A percentile compares a stretch with the other conserved stretches of the same genome.
phyloP scores from a whole-genome alignment of 2,888 invertebrate genomes.

The Rhingia rostrata region DNA sequence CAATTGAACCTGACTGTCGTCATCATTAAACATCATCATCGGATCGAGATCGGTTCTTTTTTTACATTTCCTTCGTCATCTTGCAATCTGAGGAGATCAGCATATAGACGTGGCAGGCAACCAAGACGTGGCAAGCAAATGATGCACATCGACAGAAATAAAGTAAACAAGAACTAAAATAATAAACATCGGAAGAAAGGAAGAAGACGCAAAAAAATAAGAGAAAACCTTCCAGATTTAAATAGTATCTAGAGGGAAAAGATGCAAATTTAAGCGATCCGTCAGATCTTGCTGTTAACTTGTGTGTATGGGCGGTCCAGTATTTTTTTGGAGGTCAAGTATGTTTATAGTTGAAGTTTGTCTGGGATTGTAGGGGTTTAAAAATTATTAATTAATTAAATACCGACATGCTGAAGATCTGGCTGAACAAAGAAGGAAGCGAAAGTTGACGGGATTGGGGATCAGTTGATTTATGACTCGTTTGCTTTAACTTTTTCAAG shows the following conservation, averaged over 20 bases:
- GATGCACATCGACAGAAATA: neutral
- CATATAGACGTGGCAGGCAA: slow-evolving; percentile 9
- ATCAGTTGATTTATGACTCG: no score
- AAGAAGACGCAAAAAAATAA: neutral
- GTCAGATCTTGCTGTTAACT: neutral
- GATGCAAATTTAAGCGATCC: neutral
- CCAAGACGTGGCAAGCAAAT: neutral
- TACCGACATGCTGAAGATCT: no score
- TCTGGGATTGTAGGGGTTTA: no score
- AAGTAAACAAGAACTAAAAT: neutral
- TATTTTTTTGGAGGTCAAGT: no score
- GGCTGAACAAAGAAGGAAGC: no score
- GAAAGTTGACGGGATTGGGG: no score
- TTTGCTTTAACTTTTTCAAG: no score
- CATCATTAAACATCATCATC: slow-evolving; percentile 34
- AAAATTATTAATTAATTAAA: no score
- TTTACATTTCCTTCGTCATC: slow-evolving; percentile 5
- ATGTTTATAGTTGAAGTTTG: no score
- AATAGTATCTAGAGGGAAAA: neutral
- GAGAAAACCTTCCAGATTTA: neutral
- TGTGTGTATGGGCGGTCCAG: no score
- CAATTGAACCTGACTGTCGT: slow-evolving; percentile 43
- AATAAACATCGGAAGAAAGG: slow-evolving; percentile 24
- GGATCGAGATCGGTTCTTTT: slow-evolving; percentile 4
- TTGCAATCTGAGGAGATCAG: slow-evolving; percentile 20